A percentile compares a stretch with the other conserved stretches of the same genome.
Evolutionary conservation across 2,113 vertebrate genomes (phyloP).

Genomic region (Chloropsis cyanopogon): DNA sequence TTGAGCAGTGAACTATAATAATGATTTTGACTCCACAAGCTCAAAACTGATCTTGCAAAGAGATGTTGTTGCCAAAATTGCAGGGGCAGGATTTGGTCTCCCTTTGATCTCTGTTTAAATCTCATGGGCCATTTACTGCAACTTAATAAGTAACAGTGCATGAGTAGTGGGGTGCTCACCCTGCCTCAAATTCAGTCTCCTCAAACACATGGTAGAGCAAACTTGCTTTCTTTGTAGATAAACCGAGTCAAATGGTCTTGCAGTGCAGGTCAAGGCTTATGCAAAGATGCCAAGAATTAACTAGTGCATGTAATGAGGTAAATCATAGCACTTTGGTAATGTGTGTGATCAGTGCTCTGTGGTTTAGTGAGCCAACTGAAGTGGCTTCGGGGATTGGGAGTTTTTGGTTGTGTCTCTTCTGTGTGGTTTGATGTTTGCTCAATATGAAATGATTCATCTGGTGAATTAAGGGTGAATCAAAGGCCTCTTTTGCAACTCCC

Average conservation of each 20-base stretch:
- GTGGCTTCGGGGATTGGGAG: background rate
- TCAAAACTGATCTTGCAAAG: background rate
- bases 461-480: background rate
- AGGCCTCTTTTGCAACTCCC: background rate
- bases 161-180: background rate
- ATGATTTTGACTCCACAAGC: background rate
- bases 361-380: background rate
- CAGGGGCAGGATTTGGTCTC: background rate
- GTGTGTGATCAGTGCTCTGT: background rate
- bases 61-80: background rate
- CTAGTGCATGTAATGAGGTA: background rate
- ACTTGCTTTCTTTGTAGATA: background rate
- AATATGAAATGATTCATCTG: background rate
- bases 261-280: background rate
- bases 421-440: constrained; percentile 11
- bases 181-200: background rate
- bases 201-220: background rate
- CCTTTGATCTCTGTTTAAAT: constrained; percentile 25
- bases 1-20: constrained; percentile 13
- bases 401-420: background rate
- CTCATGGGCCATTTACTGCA: background rate
- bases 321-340: background rate
- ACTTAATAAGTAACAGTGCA: background rate
- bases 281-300: background rate
- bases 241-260: background rate